Conservation (phyloP, 2,797 vertebrate genomes). For the Urophycis tenuis region DNA sequence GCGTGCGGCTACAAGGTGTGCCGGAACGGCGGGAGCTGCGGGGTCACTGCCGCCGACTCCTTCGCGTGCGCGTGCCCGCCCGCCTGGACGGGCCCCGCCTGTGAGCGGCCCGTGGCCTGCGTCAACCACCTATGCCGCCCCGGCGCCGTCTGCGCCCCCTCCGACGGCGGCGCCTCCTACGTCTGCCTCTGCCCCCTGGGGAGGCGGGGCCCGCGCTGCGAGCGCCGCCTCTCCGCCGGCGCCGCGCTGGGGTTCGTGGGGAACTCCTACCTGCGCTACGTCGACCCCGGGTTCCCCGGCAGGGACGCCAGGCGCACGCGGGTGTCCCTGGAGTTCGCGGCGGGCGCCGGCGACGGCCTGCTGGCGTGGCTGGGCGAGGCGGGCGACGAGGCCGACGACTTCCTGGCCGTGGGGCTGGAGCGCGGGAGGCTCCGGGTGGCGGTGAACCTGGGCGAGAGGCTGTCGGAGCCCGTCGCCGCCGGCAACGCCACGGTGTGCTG, state of each 20-base stretch:
- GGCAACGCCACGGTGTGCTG: constrained; percentile 62
- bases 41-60: constrained; percentile 38
- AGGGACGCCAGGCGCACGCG: constrained; percentile 70
- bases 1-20: constrained; percentile 78
- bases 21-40: constrained; percentile 70
- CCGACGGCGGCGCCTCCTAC: constrained; percentile 56
- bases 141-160: constrained; percentile 66
- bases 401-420: constrained; percentile 78
- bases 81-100: constrained; percentile 69
- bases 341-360: constrained; percentile 65
- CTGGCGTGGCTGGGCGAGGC: constrained; percentile 79
- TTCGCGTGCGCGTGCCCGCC: constrained; percentile 72
- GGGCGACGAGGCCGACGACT: constrained; percentile 77
- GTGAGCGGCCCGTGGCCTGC: constrained; percentile 71
- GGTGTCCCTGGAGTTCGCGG: constrained; percentile 74
- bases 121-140: constrained; percentile 65
- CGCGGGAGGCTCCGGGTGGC: constrained; percentile 70
- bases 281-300: constrained; percentile 64
- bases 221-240: constrained; percentile 61
- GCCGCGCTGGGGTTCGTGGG: constrained; percentile 66
- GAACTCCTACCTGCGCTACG: constrained; percentile 79
- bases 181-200: constrained; percentile 74
- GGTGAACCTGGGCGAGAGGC: constrained; percentile 79
- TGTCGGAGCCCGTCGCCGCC: constrained; percentile 60
- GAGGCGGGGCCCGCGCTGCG: constrained; percentile 72